Evolutionary conservation across 2,797 vertebrate genomes (phyloP).

Genomic region (Pterois miles): DNA sequence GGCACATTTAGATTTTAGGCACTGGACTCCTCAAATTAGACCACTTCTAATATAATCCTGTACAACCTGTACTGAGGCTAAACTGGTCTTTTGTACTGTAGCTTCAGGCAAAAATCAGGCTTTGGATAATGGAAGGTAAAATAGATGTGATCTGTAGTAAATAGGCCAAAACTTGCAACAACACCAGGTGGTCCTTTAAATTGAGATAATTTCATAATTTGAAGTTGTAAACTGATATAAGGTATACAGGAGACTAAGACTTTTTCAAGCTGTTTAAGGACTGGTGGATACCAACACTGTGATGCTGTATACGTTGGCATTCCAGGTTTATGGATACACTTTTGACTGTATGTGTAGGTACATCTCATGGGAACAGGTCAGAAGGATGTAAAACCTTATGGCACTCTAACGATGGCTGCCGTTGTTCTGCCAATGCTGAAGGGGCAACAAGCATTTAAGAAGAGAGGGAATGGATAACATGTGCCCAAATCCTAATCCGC

Average conservation of each 20-base stretch:
- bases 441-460: constrained; percentile 48
- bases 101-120: neutral
- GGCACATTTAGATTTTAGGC: no score
- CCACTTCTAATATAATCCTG: neutral
- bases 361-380: constrained; percentile 64
- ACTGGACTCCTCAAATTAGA: neutral
- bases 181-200: neutral
- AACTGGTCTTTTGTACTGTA: neutral
- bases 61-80: neutral
- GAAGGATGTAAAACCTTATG: constrained; percentile 22
- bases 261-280: neutral
- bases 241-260: neutral
- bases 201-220: neutral
- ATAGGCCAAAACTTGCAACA: neutral
- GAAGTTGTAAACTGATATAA: neutral
- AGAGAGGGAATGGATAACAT: constrained; percentile 62
- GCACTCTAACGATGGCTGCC: constrained; percentile 20
- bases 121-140: neutral
- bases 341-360: neutral
- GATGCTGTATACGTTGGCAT: neutral
- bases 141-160: neutral
- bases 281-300: neutral
- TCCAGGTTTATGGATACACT: neutral
- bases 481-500: constrained; percentile 74
- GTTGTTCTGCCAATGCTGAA: constrained; percentile 38